phyloP scores from a whole-genome alignment of 1,140 invertebrate species.

The Phymorhynchus buccinoides region DNA sequence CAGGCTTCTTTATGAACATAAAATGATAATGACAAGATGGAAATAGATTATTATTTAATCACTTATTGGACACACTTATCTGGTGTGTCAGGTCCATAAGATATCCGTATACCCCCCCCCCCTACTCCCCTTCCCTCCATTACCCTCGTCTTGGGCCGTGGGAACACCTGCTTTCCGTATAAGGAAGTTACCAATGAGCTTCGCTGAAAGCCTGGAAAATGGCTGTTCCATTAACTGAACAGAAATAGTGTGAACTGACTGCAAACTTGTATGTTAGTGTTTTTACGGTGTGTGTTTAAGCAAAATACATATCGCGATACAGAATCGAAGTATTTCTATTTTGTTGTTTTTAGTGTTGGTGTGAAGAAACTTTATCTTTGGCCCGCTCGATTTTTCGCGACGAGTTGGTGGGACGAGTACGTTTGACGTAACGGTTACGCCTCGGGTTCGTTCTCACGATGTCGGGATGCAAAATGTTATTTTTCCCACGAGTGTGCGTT shows the following conservation, averaged over 20 bases:
- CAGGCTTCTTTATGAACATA: too few relatives aligned
- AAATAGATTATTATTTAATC: too few relatives aligned
- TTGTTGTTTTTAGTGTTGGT: background rate
- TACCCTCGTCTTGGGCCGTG: conserved; percentile 49
- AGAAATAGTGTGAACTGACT: too few relatives aligned
- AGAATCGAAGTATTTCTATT: background rate
- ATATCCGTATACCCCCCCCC: too few relatives aligned
- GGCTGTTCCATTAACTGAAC: conserved; percentile 45
- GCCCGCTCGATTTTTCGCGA: background rate
- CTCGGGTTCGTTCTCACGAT: conserved; percentile 71
- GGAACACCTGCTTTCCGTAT: conserved; percentile 69
- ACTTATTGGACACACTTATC: too few relatives aligned
- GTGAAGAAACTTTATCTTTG: background rate
- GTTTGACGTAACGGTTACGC: conserved; percentile 54
- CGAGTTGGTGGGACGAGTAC: too few relatives aligned
- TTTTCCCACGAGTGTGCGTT: conserved; percentile 69
- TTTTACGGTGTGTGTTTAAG: background rate
- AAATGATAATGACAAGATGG: too few relatives aligned
- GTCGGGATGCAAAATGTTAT: conserved; percentile 67
- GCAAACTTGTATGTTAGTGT: too few relatives aligned
- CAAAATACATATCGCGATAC: conserved; percentile 31
- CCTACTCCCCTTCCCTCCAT: background rate
- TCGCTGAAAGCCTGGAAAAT: conserved; percentile 56
- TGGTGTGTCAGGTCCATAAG: too few relatives aligned
- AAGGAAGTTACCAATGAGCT: conserved; percentile 66